Evolutionary conservation across 2,888 invertebrate species (phyloP), one percentile per base, ranked within the genome.

Genomic region (Limnephilus marmoratus): DNA sequence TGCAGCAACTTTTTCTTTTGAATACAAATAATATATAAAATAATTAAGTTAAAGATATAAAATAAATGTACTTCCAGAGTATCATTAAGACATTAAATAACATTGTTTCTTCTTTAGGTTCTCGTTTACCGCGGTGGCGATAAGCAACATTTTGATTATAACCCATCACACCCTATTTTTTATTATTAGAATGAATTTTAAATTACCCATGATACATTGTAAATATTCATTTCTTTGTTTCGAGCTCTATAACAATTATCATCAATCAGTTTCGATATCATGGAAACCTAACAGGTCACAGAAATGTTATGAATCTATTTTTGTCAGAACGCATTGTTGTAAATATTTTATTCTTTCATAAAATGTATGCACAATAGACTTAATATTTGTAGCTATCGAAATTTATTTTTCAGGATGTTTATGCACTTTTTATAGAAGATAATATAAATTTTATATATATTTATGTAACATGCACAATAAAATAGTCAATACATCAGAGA

Each of bases 401-500:
- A n/a, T 24, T 24, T 68, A n/a, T 68, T n/a, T 68, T 7, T 9
- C 53, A 24, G 68, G 24, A 68, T 9, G 24, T 68, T 68, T 24
- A 68, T 68, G 68, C 68, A 68, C 68, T 68, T 68, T 24, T 68
- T 18, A 68, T 24, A 68, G 7, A n/a, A 68, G 68, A 2, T 68
- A 24, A n/a, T n/a, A n/a, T n/a, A n/a, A n/a, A n/a, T n/a, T 24
- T 18, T 68, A n/a, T 68, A 68, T 15, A 68, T 68, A 18, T 68
- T 24, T 24, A 24, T 68, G 9, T 85, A 49, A 49, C 45, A 29
- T 29, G n/a, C 86, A 49, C 41, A 41, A 85, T 85, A 85, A 85
- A 49, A 37, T 86, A 41, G 18, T 86, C 49, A 86, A 31, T 80
- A 80, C 34, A n/a, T 80, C 80, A 31, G 15, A 80, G 88, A 89